These are phyloP conservation scores for Zaprionus davidi DNA, from an alignment of 1,140 invertebrate genomes.

Conservation along the genomic window DNA sequence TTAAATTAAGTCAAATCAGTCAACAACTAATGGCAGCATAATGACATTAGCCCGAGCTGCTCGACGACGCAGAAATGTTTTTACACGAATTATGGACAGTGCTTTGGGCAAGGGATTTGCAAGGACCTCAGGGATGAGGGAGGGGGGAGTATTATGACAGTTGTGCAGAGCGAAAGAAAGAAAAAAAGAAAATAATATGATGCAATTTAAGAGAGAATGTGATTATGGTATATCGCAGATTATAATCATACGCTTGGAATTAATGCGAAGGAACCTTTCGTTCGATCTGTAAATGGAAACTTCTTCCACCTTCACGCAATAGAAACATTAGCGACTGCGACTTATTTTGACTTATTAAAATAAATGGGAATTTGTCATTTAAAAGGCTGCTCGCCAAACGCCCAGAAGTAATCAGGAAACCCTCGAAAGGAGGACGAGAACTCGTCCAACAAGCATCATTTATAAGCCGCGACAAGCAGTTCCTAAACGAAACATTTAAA, in stretches of 20 bases:
- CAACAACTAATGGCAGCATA: conserved; percentile 69
- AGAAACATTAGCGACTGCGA: conserved; percentile 41
- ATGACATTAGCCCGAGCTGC: conserved; percentile 62
- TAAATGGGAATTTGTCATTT: conserved; percentile 57
- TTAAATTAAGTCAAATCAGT: conserved; percentile 70
- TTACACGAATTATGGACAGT: conserved; percentile 63
- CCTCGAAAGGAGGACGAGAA: conserved; percentile 9
- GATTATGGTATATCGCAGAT: conserved; percentile 50
- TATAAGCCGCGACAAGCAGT: conserved; percentile 78
- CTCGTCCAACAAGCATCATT: conserved; percentile 63
- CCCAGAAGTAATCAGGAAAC: conserved; percentile 65
- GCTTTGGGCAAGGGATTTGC: conserved; percentile 46
- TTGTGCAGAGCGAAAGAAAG: conserved; percentile 46
- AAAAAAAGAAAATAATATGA: conserved; percentile 16
- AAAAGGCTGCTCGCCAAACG: conserved; percentile 46
- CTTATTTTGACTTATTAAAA: conserved; percentile 61
- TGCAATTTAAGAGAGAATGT: conserved; percentile 48
- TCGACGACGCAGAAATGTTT: conserved; percentile 63
- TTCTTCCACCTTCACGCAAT: conserved; percentile 24
- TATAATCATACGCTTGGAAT: neutral
- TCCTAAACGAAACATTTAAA: conserved; percentile 71
- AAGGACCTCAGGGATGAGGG: conserved; percentile 26
- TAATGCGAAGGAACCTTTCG: neutral
- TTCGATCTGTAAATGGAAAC: neutral
- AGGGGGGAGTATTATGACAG: conserved; percentile 63